phyloP scores from a whole-genome alignment of 2,888 invertebrate species.

The Timandra comae region DNA sequence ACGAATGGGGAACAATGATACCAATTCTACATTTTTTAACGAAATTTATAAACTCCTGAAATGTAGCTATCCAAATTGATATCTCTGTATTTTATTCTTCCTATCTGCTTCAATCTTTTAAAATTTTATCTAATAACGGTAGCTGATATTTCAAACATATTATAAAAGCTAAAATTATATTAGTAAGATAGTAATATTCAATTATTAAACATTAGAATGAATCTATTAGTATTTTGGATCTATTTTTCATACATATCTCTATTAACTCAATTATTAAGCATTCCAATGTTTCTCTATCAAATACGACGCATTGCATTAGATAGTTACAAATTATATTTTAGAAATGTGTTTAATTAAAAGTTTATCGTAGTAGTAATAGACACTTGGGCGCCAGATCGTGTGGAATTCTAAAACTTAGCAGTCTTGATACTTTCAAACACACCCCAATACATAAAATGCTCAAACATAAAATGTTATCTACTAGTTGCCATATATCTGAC shows the following conservation, averaged over 20 bases:
- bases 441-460: not conserved
- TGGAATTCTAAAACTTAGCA: too few relatives aligned
- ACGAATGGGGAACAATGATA: slow-evolving; percentile 63
- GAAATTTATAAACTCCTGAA: slow-evolving; percentile 16
- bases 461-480: not conserved
- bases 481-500: too few relatives aligned
- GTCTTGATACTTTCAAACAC: not conserved
- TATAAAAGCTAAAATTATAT: slow-evolving; percentile 1
- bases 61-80: slow-evolving; percentile 14
- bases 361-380: not conserved
- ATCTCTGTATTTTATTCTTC: slow-evolving; percentile 18
- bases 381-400: too few relatives aligned
- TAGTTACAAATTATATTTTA: slow-evolving; percentile 8
- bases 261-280: slow-evolving; percentile 55
- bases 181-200: slow-evolving; percentile 17
- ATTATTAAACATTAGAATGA: slow-evolving; percentile 19
- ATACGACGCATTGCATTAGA: slow-evolving; percentile 25
- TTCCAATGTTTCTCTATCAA: slow-evolving; percentile 53
- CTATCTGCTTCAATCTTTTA: slow-evolving; percentile 16
- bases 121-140: slow-evolving; percentile 6
- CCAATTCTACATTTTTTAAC: slow-evolving; percentile 28
- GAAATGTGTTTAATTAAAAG: slow-evolving; percentile 1
- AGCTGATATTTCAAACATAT: not conserved
- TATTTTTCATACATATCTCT: slow-evolving; percentile 56
- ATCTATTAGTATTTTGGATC: slow-evolving; percentile 44